Percentiles rank a stretch among this genome's conserved stretches.
These are phyloP conservation scores for Polypedilum pembai DNA, from an alignment of 1,140 invertebrate species.

Conservation along the genomic window DNA sequence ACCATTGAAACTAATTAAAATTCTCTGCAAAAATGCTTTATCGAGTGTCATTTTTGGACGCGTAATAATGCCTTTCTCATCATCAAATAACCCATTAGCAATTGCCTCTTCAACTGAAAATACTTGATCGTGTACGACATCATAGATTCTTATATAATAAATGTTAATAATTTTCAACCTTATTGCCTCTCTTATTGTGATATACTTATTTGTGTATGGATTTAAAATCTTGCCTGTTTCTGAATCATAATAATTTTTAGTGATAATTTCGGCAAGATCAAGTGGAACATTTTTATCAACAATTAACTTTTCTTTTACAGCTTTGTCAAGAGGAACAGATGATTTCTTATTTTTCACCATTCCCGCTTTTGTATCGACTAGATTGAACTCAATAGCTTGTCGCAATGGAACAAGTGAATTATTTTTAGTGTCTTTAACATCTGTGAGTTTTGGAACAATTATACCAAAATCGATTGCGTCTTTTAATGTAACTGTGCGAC, in stretches of 20 bases:
- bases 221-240: constrained; percentile 67
- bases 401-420: constrained; percentile 60
- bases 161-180: constrained; percentile 63
- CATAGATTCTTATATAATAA: constrained; percentile 62
- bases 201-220: constrained; percentile 65
- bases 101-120: constrained; percentile 62
- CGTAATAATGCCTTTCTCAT: constrained; percentile 58
- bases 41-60: constrained; percentile 65
- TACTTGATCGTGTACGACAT: constrained; percentile 60
- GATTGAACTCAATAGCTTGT: constrained; percentile 66
- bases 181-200: constrained; percentile 67
- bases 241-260: constrained; percentile 61
- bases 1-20: constrained; percentile 63
- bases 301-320: constrained; percentile 62
- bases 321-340: constrained; percentile 57
- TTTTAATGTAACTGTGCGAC: background rate
- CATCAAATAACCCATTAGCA: constrained; percentile 60
- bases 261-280: constrained; percentile 66
- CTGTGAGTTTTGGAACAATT: constrained; percentile 56
- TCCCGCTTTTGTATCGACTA: constrained; percentile 67
- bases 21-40: constrained; percentile 68
- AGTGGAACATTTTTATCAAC: constrained; percentile 59
- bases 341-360: constrained; percentile 62
- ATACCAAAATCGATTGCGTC: background rate
- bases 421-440: constrained; percentile 58